phyloP scores from a whole-genome alignment of 2,888 invertebrate species.

The Cabera pusaria region DNA sequence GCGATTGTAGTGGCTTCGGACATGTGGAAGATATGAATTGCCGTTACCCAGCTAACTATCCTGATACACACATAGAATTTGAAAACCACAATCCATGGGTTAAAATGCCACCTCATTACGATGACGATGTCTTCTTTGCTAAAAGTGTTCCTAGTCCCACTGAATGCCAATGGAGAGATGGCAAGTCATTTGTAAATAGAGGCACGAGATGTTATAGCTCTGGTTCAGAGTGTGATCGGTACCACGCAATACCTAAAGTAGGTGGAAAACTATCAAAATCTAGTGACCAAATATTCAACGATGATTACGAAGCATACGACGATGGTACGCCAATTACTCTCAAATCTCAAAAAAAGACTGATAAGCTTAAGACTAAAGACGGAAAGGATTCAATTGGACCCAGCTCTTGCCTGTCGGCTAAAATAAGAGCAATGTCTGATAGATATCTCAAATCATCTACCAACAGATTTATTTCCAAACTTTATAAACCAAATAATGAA shows the following conservation, averaged over 20 bases:
- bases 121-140: slow-evolving; percentile 75
- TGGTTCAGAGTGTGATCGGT: slow-evolving; percentile 77
- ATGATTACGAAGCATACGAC: slow-evolving; percentile 71
- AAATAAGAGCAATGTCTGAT: slow-evolving; percentile 88
- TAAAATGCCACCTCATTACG: slow-evolving; percentile 71
- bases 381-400: slow-evolving; percentile 77
- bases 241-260: slow-evolving; percentile 72
- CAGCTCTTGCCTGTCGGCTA: slow-evolving; percentile 86
- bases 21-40: slow-evolving; percentile 70
- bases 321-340: slow-evolving; percentile 48
- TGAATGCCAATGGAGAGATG: slow-evolving; percentile 67
- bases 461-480: slow-evolving; percentile 86
- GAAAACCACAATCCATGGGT: slow-evolving; percentile 80
- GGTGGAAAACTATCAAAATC: slow-evolving; percentile 75
- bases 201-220: slow-evolving; percentile 78
- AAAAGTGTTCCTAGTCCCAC: slow-evolving; percentile 63
- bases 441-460: slow-evolving; percentile 88
- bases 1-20: slow-evolving; percentile 79
- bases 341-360: slow-evolving; percentile 75
- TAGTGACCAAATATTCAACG: slow-evolving; percentile 81
- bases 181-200: slow-evolving; percentile 65
- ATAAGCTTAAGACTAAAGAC: slow-evolving; percentile 71
- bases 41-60: slow-evolving; percentile 61
- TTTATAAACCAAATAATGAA: slow-evolving; percentile 81
- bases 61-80: slow-evolving; percentile 68